Evolutionary conservation across 2,113 vertebrate genomes (phyloP).

Genomic region (Megaleporinus macrocephalus): DNA sequence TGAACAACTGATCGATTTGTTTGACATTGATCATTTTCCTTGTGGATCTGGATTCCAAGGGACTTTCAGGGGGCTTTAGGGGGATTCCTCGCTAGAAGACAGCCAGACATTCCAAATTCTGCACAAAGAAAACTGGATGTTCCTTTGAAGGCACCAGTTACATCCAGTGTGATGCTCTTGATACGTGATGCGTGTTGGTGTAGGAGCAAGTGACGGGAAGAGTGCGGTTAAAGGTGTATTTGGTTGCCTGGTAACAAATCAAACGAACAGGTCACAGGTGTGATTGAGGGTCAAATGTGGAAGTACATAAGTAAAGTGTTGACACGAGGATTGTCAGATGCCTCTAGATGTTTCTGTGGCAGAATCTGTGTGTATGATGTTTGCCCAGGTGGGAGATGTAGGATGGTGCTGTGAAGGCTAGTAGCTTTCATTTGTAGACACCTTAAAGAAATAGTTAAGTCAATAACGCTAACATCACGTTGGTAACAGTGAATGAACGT

Average conservation of each 20-base stretch:
- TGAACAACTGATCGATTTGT: neutral
- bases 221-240: neutral
- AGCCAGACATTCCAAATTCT: neutral
- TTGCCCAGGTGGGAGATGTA: conserved; percentile 48
- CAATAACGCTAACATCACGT: neutral
- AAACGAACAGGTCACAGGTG: conserved; percentile 10
- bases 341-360: neutral
- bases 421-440: neutral
- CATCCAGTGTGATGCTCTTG: conserved; percentile 12
- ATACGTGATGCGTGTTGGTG: neutral
- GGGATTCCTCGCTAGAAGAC: neutral
- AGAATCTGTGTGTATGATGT: neutral
- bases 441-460: neutral
- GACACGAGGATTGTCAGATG: conserved; percentile 30
- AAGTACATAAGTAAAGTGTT: conserved; percentile 38
- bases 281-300: conserved; percentile 33
- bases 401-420: conserved; percentile 48
- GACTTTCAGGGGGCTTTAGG: neutral
- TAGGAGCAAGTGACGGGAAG: neutral
- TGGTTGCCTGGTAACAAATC: neutral
- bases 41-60: neutral
- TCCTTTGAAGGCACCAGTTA: neutral
- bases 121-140: neutral
- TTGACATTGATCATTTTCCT: neutral
- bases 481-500: neutral